A percentile compares a stretch with the other conserved stretches of the same genome.
Evolutionary conservation across 2,113 vertebrate species (phyloP).

Genomic region (Lethenteron camtschaticum): DNA sequence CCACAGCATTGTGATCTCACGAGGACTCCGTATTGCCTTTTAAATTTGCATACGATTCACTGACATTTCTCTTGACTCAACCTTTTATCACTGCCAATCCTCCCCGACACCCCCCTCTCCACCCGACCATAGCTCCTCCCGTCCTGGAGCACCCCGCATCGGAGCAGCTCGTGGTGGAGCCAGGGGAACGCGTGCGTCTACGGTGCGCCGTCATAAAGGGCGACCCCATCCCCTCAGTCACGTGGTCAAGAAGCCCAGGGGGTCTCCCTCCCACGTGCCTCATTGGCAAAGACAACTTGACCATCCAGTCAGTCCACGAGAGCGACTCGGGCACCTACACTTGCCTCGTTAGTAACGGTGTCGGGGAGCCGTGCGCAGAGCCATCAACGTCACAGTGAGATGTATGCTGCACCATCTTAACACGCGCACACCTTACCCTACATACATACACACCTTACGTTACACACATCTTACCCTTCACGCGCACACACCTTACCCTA

Average conservation of each 20-base stretch:
- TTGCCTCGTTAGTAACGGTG: not conserved
- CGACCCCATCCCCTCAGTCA: not conserved
- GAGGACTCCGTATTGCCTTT: no score
- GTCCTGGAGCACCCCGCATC: not conserved
- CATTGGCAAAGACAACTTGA: not conserved
- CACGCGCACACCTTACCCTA: not conserved
- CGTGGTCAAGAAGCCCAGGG: not conserved
- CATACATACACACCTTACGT: not conserved
- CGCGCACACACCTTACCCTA: not conserved
- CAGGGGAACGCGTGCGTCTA: not conserved
- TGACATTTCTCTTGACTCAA: no score
- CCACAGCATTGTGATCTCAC: no score
- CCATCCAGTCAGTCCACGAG: not conserved
- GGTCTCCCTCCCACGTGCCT: not conserved
- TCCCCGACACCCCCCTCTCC: not conserved
- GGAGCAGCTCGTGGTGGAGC: conserved; percentile 1
- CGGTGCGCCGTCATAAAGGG: not conserved
- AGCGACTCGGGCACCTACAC: not conserved
- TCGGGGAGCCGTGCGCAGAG: not conserved
- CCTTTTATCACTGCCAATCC: no score
- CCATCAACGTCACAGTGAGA: conserved; percentile 2
- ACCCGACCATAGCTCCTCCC: not conserved
- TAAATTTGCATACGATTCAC: no score
- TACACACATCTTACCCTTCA: not conserved
- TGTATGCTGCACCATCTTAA: not conserved